These are phyloP conservation scores for Amphimallon solstitiale DNA, from an alignment of 2,888 invertebrate genomes.

Conservation along the genomic window DNA sequence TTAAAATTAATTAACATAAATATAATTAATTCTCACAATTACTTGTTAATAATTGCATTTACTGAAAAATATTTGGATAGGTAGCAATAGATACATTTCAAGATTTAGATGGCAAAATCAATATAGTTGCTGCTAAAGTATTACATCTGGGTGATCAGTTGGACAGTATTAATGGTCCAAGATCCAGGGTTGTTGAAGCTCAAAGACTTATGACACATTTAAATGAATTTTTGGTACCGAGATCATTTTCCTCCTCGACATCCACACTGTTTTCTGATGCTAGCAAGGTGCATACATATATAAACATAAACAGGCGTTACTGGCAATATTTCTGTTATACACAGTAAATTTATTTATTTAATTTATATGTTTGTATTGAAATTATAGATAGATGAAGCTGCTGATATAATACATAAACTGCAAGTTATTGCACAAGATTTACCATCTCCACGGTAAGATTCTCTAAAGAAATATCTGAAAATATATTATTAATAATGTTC, in stretches of 20 bases:
- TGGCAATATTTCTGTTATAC: background rate
- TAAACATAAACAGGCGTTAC: background rate
- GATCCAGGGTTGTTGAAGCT: slow-evolving; percentile 94
- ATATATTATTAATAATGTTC: background rate
- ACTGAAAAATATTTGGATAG: slow-evolving; percentile 61
- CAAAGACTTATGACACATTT: slow-evolving; percentile 91
- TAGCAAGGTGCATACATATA: slow-evolving; percentile 68
- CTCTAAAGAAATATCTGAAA: background rate
- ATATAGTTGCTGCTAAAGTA: slow-evolving; percentile 96
- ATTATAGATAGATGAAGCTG: slow-evolving; percentile 88
- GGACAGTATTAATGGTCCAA: slow-evolving; percentile 94
- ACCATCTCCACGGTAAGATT: slow-evolving; percentile 78
- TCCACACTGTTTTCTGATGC: slow-evolving; percentile 90
- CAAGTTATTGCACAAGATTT: slow-evolving; percentile 95
- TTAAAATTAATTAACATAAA: no score
- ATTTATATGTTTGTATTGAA: background rate
- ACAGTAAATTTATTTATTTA: slow-evolving; percentile 1
- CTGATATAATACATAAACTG: slow-evolving; percentile 96
- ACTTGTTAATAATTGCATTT: no score
- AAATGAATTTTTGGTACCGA: slow-evolving; percentile 89
- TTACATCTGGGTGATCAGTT: slow-evolving; percentile 98
- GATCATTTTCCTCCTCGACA: slow-evolving; percentile 83
- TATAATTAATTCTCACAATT: no score
- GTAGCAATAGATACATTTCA: slow-evolving; percentile 88
- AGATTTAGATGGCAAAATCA: slow-evolving; percentile 94